phyloP scores from a whole-genome alignment of 2,797 vertebrate genomes.

The Geotrypetes seraphini region DNA sequence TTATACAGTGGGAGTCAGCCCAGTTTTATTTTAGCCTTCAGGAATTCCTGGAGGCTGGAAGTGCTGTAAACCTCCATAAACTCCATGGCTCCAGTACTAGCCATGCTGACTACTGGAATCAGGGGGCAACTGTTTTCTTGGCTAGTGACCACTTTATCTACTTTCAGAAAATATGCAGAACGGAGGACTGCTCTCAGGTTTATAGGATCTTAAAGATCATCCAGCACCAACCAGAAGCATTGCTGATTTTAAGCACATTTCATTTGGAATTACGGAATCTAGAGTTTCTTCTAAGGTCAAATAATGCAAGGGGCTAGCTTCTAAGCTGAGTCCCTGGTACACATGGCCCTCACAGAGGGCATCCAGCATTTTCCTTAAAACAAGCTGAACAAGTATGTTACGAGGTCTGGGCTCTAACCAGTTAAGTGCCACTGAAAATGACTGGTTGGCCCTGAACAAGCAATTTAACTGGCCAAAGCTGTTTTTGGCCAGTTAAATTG shows the following conservation, averaged over 20 bases:
- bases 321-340: conserved; percentile 83
- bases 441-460: too few relatives aligned
- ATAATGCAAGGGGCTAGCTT: conserved; percentile 59
- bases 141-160: conserved; percentile 49
- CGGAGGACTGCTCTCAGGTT: conserved; percentile 84
- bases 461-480: too few relatives aligned
- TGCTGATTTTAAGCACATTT: rapidly evolving
- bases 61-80: conserved; percentile 70
- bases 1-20: too few relatives aligned
- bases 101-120: conserved; percentile 87
- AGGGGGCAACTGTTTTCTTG: conserved; percentile 66
- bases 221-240: conserved; percentile 74
- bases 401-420: conserved; percentile 49
- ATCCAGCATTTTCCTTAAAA: conserved; percentile 59
- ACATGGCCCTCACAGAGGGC: conserved; percentile 53
- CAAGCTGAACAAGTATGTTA: conserved; percentile 49
- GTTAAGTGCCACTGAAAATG: too few relatives aligned
- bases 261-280: not conserved
- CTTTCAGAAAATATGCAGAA: conserved; percentile 63
- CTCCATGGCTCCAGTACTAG: conserved; percentile 81
- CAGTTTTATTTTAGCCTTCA: too few relatives aligned
- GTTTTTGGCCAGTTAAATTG: too few relatives aligned
- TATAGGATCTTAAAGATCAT: conserved; percentile 82
- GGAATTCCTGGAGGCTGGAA: conserved; percentile 53
- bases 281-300: conserved; percentile 19